phyloP scores from a whole-genome alignment of 1,140 invertebrate species.

The Ostrea edulis region DNA sequence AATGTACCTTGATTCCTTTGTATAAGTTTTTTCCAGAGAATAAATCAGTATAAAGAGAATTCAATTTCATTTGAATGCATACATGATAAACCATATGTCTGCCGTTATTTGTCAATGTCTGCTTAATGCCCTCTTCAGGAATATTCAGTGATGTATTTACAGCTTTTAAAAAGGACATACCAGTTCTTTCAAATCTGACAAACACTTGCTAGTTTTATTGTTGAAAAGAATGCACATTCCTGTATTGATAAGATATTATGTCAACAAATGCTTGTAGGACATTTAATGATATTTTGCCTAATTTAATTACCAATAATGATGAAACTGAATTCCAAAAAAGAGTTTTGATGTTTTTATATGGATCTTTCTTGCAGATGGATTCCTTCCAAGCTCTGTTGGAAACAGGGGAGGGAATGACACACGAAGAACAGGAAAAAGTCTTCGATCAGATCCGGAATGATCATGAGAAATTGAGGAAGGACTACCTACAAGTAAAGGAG shows the following conservation, averaged over 20 bases:
- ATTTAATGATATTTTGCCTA: neutral
- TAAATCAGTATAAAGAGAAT: conserved; percentile 19
- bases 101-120: neutral
- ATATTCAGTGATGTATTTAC: neutral
- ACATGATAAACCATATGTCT: neutral
- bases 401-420: conserved; percentile 67
- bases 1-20: neutral
- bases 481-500: conserved; percentile 75
- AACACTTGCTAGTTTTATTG: neutral
- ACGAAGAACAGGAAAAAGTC: conserved; percentile 72
- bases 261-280: neutral
- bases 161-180: neutral
- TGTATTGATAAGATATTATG: neutral
- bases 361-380: conserved; percentile 67
- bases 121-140: neutral
- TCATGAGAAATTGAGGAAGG: conserved; percentile 71
- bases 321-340: neutral
- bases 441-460: conserved; percentile 73
- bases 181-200: neutral
- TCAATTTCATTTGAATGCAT: neutral
- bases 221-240: conserved; percentile 18
- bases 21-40: neutral
- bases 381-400: conserved; percentile 73
- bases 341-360: neutral
- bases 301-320: neutral